A percentile compares a stretch with the other conserved stretches of the same genome.
Evolutionary conservation across 1,140 invertebrate species (phyloP).

Genomic region (Drosophila busckii): DNA sequence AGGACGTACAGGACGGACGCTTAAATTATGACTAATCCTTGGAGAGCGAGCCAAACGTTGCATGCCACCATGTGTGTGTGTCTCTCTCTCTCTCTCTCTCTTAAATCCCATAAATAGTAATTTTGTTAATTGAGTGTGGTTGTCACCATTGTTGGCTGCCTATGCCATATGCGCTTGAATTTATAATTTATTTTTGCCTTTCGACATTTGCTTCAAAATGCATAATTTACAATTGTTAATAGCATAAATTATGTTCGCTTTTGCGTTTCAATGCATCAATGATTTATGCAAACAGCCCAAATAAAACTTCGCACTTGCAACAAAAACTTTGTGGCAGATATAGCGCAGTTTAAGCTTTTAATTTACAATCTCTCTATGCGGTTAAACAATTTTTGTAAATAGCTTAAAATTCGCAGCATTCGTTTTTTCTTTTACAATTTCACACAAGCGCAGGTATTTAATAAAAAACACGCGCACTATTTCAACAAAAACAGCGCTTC

Average conservation of each 20-base stretch:
- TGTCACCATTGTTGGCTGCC: not conserved
- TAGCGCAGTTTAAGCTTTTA: too few relatives aligned
- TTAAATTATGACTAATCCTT: constrained; percentile 64
- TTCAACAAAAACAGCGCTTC: not conserved
- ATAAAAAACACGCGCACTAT: too few relatives aligned
- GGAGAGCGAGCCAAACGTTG: constrained; percentile 18
- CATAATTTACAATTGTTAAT: constrained; percentile 53
- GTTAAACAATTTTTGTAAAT: too few relatives aligned
- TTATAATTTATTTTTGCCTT: constrained; percentile 47
- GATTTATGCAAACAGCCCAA: constrained; percentile 54
- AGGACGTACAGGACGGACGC: constrained; percentile 26
- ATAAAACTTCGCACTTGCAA: too few relatives aligned
- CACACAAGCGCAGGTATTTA: too few relatives aligned
- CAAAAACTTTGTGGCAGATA: too few relatives aligned
- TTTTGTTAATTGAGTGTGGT: constrained; percentile 66
- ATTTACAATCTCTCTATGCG: too few relatives aligned
- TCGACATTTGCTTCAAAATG: constrained; percentile 54
- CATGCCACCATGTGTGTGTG: not conserved
- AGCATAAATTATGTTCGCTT: constrained; percentile 41
- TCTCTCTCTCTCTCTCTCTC: constrained; percentile 6
- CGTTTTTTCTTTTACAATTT: too few relatives aligned
- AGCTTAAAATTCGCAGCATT: too few relatives aligned
- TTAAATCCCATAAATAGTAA: constrained; percentile 70
- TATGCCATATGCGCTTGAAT: constrained; percentile 15
- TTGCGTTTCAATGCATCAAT: constrained; percentile 22